These are phyloP conservation scores for Stegodyphus dumicola DNA, from an alignment of 1,140 invertebrate genomes.

Conservation along the genomic window DNA sequence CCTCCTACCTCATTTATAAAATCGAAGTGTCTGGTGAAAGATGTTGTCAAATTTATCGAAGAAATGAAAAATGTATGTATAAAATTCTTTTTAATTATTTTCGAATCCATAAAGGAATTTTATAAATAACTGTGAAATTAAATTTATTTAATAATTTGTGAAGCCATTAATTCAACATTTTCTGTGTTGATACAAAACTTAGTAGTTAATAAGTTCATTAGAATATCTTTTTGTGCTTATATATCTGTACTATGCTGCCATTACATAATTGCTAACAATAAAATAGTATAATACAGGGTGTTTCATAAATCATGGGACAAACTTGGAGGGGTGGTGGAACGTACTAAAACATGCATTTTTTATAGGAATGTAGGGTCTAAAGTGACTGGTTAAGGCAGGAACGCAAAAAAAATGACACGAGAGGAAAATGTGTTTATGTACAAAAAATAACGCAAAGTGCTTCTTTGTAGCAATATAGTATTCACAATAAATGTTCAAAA, in stretches of 20 bases:
- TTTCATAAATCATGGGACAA: too few species aligned
- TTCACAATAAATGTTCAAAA: too few species aligned
- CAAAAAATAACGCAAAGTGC: too few species aligned
- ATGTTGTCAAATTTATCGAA: slow-evolving; percentile 41
- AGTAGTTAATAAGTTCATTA: neutral
- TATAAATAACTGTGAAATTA: neutral
- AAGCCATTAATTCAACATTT: neutral
- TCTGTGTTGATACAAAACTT: neutral
- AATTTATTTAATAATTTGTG: neutral
- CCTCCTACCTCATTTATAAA: slow-evolving; percentile 20
- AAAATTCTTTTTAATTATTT: too few species aligned
- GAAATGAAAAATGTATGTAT: slow-evolving; percentile 34
- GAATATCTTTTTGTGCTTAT: neutral
- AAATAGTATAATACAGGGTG: too few species aligned
- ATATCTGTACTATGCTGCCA: neutral
- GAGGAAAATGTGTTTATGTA: too few species aligned
- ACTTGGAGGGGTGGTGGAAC: too few species aligned
- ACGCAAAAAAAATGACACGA: too few species aligned
- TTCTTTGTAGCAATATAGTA: too few species aligned
- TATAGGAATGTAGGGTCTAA: too few species aligned
- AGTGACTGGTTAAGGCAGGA: too few species aligned
- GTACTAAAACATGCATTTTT: too few species aligned
- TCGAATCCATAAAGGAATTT: neutral
- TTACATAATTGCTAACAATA: neutral
- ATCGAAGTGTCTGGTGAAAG: slow-evolving; percentile 27